These are phyloP conservation scores for Meganola albula DNA, from an alignment of 2,888 invertebrate genomes.

Conservation along the genomic window DNA sequence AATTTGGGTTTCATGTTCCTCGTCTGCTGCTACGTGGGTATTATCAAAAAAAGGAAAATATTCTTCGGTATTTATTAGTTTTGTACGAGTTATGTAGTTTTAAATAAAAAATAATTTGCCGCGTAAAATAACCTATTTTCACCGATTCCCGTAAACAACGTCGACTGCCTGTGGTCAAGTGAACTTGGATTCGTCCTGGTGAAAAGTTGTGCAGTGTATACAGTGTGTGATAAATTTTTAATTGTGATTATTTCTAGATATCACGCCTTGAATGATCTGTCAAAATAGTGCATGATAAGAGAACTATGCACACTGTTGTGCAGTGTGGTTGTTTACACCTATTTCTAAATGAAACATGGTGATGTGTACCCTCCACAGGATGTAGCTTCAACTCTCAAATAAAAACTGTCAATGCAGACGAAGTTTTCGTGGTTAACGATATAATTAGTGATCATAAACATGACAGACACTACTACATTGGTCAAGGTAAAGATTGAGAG, in stretches of 20 bases:
- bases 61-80: constrained; percentile 27
- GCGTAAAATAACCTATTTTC: constrained; percentile 53
- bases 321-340: constrained; percentile 58
- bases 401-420: constrained; percentile 17
- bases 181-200: constrained; percentile 26
- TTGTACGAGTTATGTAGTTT: constrained; percentile 18
- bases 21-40: constrained; percentile 52
- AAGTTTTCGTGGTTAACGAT: constrained; percentile 12
- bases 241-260: constrained; percentile 20
- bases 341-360: constrained; percentile 47
- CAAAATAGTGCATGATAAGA: constrained; percentile 54
- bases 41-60: constrained; percentile 42
- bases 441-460: constrained; percentile 33
- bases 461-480: constrained; percentile 43
- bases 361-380: constrained; percentile 44
- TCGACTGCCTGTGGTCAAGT: constrained; percentile 31
- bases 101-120: constrained; percentile 31
- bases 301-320: constrained; percentile 42
- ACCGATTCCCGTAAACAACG: constrained; percentile 23
- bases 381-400: constrained; percentile 49
- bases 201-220: constrained; percentile 30
- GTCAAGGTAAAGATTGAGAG: constrained; percentile 84
- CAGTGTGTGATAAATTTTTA: constrained; percentile 16
- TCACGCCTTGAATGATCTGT: constrained; percentile 42
- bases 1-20: constrained; percentile 75